phyloP scores from a whole-genome alignment of 2,797 vertebrate species.

The Chloroceryle amazona region DNA sequence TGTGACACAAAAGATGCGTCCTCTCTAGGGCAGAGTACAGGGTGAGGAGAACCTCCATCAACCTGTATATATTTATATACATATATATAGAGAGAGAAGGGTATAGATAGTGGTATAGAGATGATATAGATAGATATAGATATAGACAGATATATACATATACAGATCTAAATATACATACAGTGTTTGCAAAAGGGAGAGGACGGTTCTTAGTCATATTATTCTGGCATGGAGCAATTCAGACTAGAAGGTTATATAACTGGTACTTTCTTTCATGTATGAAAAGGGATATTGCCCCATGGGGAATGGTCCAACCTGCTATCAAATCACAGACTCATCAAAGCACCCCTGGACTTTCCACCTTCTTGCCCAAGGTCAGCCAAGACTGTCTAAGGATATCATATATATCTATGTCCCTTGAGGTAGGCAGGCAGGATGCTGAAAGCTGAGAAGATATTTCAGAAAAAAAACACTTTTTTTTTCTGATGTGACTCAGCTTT shows the following conservation, averaged over 20 bases:
- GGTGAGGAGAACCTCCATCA: neutral
- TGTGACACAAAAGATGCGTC: too few species aligned
- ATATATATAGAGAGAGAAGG: neutral
- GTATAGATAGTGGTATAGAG: neutral
- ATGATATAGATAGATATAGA: neutral
- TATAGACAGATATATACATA: neutral
- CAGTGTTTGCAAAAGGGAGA: neutral
- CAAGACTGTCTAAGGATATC: neutral
- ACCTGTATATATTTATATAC: neutral
- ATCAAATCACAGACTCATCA: neutral
- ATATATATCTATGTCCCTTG: neutral
- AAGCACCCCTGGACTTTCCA: neutral
- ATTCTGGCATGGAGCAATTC: neutral
- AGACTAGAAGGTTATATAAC: neutral
- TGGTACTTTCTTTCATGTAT: neutral
- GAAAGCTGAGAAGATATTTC: neutral
- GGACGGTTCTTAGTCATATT: neutral
- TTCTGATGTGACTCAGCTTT: neutral
- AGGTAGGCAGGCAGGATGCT: neutral
- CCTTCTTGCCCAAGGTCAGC: neutral
- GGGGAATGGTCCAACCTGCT: neutral
- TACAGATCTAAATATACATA: neutral
- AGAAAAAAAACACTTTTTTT: neutral
- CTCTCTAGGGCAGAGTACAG: neutral
- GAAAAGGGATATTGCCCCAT: neutral